Evolutionary conservation across 2,113 vertebrate species (phyloP), one percentile per base, ranked within the genome.

Genomic region (Erythrocercus mccallii): DNA sequence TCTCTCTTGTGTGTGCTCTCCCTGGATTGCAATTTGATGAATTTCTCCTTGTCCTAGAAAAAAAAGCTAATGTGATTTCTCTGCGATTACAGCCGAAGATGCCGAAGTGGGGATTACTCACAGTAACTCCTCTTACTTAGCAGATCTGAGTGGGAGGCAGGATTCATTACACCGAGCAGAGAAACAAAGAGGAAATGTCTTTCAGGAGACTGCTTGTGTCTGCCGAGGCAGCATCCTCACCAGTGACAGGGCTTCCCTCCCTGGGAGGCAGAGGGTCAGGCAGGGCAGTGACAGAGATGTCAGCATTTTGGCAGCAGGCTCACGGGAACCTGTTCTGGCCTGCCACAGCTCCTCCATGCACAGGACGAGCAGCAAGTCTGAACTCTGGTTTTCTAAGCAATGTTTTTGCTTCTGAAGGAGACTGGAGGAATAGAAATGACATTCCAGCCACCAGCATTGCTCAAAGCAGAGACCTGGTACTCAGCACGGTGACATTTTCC

Each of bases 91-190:
- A 94, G 93, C 80, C 62, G 48, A 83, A 95, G 94, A 94, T 33
- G 69, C 74, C 53, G 30, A 73, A 94, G 88, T 51, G 78, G 80
- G 88, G 87, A 83, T 89, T 96, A 91, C 91, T 95, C 94, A 95
- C 84, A 70, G 62, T 88, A 89, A 94, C 96, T 95, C 80, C 94
- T 91, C 87, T 72, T 92, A 86, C 44, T 66, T 94, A 86, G 91
- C 90, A 74, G 60, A 66, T 54, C 95, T 91, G 97, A 96, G 97
- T 93, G 92, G 97, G 97, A 96, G 97, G 95, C 86, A 97, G 93
- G 96, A 96, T 96, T 97, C 93, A 94, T 97, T 97, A 96, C 96
- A 93, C 81, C 1, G 42, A 81, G 91, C 91, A 85, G 38, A 86
- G 95, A 91, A 95, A 95, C 82, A 90, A 62, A 90, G 78, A 81